These are phyloP conservation scores for Rhodeus uyekii DNA, from an alignment of 2,797 vertebrate species.

Conservation along the genomic window DNA sequence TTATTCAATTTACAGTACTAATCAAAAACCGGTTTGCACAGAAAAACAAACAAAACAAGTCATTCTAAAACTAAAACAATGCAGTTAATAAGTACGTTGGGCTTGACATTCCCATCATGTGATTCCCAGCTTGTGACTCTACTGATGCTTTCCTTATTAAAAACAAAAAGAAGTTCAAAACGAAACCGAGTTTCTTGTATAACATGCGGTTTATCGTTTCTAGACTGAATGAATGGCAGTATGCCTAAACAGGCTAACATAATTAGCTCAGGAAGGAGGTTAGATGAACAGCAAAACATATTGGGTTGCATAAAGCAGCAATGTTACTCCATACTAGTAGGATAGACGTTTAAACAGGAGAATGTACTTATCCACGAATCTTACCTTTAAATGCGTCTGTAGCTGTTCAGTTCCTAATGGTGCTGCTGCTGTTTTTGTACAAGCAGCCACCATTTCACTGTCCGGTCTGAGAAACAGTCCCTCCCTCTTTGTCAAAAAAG, in stretches of 20 bases:
- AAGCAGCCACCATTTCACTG: slow-evolving; percentile 71
- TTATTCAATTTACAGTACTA: not conserved
- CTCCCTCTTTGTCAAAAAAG: slow-evolving; percentile 67
- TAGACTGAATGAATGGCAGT: slow-evolving; percentile 15
- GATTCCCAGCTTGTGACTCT: not conserved
- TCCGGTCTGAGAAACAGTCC: slow-evolving; percentile 44
- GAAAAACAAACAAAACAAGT: slow-evolving; percentile 1
- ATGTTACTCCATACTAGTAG: not conserved
- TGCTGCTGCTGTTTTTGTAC: slow-evolving; percentile 51
- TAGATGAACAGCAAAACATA: not conserved
- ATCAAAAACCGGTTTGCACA: not conserved
- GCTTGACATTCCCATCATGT: not conserved
- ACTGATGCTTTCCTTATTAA: not conserved
- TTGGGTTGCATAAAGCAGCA: not conserved
- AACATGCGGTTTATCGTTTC: not conserved
- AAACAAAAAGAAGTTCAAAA: not conserved
- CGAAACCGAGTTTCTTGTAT: not conserved
- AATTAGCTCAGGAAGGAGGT: slow-evolving; percentile 41
- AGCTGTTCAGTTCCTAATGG: slow-evolving; percentile 58
- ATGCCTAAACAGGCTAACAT: slow-evolving; percentile 33
- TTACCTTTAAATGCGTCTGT: slow-evolving; percentile 68
- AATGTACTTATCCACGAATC: slow-evolving; percentile 51
- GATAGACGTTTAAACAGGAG: slow-evolving; percentile 10
- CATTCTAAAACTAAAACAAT: slow-evolving; percentile 6
- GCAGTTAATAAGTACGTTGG: not conserved